Conservation (phyloP, 2,113 vertebrate genomes). For the Callipepla squamata region DNA sequence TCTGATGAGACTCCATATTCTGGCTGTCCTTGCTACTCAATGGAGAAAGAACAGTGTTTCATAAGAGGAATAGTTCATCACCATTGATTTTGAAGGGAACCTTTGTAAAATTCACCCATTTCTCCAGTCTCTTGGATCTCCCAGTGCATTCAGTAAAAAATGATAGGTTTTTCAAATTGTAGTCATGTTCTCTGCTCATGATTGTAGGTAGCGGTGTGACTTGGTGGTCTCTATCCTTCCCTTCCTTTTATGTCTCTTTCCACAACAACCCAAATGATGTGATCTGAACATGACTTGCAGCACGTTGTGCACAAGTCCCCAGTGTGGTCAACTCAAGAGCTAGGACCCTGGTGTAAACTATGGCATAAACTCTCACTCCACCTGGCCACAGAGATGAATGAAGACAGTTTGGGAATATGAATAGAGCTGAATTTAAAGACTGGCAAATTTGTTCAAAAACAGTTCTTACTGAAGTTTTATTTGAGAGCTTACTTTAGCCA, state of each 20-base stretch:
- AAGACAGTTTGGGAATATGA: background rate
- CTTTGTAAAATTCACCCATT: background rate
- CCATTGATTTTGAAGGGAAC: background rate
- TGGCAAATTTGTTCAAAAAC: background rate
- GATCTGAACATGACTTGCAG: background rate
- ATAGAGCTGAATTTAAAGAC: background rate
- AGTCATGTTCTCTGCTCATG: background rate
- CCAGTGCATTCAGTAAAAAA: background rate
- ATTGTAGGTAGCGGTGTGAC: background rate
- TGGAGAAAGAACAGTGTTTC: background rate
- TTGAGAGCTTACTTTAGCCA: background rate
- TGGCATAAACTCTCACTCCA: background rate
- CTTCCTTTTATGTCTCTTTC: background rate
- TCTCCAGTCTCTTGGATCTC: background rate
- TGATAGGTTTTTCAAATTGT: background rate
- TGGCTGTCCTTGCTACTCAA: background rate
- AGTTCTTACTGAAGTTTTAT: background rate
- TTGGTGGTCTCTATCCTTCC: background rate
- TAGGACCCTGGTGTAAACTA: fast-evolving
- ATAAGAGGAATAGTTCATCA: background rate
- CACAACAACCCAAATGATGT: background rate
- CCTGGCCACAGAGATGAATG: background rate
- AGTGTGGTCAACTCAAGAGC: too few species aligned
- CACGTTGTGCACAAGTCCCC: background rate
- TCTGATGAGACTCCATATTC: background rate